Conservation (phyloP, 2,797 vertebrate species). For the Pelochelys cantorii region DNA sequence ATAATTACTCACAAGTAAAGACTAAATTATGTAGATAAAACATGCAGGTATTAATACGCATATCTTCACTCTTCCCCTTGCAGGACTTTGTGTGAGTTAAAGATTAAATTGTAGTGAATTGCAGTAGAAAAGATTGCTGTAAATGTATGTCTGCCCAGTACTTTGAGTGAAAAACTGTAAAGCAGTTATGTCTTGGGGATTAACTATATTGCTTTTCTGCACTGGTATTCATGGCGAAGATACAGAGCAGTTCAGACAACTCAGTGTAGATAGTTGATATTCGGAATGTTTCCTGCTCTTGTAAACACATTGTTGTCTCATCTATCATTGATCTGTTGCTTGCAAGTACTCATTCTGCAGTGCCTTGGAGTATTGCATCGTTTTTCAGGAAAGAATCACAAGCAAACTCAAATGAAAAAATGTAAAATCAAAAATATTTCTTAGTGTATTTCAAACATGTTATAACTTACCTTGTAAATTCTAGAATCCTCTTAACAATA, state of each 20-base stretch:
- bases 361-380: not conserved
- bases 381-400: not conserved
- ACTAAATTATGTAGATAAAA: not conserved
- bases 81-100: not conserved
- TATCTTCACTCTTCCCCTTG: conserved; percentile 9
- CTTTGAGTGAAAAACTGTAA: not conserved
- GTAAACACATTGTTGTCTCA: not conserved
- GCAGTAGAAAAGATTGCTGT: not conserved
- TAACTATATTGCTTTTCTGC: not conserved
- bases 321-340: not conserved
- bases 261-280: not conserved
- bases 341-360: not conserved
- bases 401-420: not conserved
- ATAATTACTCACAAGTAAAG: not conserved
- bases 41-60: not conserved
- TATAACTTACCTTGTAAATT: not conserved
- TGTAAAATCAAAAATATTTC: not conserved
- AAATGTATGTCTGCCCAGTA: not conserved
- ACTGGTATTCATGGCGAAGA: not conserved
- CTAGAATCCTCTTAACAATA: not conserved
- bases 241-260: rapidly evolving
- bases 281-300: not conserved
- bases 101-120: not conserved
- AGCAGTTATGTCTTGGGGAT: not conserved
- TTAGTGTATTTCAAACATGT: not conserved